Percentiles rank a stretch among this genome's conserved stretches.
These are phyloP conservation scores for Sebastes hubbsi DNA, from an alignment of 2,797 vertebrate species.

Conservation along the genomic window DNA sequence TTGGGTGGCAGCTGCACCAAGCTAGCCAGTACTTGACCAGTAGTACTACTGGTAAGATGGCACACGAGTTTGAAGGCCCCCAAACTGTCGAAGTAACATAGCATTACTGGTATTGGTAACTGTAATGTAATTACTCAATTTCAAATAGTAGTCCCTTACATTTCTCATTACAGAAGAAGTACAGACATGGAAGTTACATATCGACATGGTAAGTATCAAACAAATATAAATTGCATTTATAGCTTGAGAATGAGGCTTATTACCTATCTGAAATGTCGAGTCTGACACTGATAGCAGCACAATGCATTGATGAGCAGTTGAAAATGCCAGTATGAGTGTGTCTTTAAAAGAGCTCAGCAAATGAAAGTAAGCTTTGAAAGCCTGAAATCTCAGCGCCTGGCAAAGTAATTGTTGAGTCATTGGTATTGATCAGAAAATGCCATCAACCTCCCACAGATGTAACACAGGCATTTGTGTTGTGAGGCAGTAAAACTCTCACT, in stretches of 20 bases:
- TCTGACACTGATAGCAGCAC: conserved; percentile 19
- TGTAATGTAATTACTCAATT: background rate
- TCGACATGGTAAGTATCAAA: background rate
- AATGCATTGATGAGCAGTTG: conserved; percentile 31
- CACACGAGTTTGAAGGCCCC: too few species aligned
- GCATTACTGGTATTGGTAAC: background rate
- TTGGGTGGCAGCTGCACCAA: background rate
- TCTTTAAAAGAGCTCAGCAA: conserved; percentile 21
- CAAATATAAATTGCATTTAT: background rate
- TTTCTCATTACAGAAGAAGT: background rate
- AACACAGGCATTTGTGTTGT: conserved; percentile 10
- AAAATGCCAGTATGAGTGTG: conserved; percentile 24
- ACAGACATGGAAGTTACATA: background rate
- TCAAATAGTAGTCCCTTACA: background rate
- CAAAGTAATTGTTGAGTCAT: conserved; percentile 27
- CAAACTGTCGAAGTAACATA: background rate
- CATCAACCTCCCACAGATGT: conserved; percentile 41
- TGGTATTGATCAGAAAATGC: conserved; percentile 42
- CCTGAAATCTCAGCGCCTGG: conserved; percentile 24
- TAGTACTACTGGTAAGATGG: background rate
- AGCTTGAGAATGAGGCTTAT: conserved; percentile 1
- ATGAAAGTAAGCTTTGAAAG: conserved; percentile 24
- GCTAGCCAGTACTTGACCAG: background rate
- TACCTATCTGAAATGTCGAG: background rate
- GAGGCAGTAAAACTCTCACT: conserved; percentile 16